Evolutionary conservation across 2,888 invertebrate species (phyloP).

Genomic region (Euphydryas editha): DNA sequence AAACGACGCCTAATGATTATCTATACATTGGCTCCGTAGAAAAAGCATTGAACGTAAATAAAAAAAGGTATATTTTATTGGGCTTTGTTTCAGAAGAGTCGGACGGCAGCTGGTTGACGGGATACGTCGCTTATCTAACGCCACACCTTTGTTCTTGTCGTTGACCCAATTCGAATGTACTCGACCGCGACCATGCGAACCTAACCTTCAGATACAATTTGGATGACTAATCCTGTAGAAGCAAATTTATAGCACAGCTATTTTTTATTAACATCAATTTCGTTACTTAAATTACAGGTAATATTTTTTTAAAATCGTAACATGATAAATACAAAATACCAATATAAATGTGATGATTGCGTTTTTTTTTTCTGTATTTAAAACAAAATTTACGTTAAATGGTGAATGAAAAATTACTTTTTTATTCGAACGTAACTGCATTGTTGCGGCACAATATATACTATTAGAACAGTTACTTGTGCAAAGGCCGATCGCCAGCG

Average conservation of each 20-base stretch:
- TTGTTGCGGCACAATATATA: conserved; percentile 71
- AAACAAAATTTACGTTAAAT: not conserved
- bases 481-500: conserved; percentile 78
- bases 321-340: not conserved
- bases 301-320: not conserved
- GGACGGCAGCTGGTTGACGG: conserved; percentile 74
- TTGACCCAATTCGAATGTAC: conserved; percentile 79
- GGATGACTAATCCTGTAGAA: conserved; percentile 21
- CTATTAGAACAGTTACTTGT: conserved; percentile 76
- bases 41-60: conserved; percentile 61
- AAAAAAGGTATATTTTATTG: conserved; percentile 75
- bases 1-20: conserved; percentile 78
- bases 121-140: conserved; percentile 78
- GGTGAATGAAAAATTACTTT: not conserved
- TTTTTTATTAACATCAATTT: not conserved
- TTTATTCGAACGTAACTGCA: conserved; percentile 58
- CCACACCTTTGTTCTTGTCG: conserved; percentile 80
- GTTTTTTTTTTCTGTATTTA: not conserved
- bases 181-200: conserved; percentile 65
- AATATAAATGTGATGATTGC: not conserved
- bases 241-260: not conserved
- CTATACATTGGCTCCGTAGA: conserved; percentile 64
- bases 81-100: conserved; percentile 75
- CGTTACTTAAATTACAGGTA: not conserved
- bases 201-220: conserved; percentile 61